Percentiles rank a stretch among this genome's conserved stretches.
These are phyloP conservation scores for Papilio polyxenes DNA, from an alignment of 1,140 invertebrate genomes.

Conservation along the genomic window DNA sequence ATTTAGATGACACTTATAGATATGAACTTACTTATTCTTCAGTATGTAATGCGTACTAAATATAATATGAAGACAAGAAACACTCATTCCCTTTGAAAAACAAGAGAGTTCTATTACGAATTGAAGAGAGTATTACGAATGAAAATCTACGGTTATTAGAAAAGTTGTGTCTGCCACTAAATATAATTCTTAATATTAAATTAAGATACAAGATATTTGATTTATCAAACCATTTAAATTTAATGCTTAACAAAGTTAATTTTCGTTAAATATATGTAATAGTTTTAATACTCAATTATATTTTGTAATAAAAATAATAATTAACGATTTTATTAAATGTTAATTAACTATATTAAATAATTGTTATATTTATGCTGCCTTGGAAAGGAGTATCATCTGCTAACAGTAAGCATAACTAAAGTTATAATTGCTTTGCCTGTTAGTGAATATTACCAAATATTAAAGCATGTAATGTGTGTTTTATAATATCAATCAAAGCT, in stretches of 20 bases:
- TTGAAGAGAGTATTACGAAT: neutral
- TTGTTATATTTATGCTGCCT: neutral
- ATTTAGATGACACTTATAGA: neutral
- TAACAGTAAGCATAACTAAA: conserved; percentile 9
- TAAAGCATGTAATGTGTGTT: neutral
- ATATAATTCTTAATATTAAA: no score
- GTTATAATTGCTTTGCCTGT: neutral
- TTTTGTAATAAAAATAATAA: neutral
- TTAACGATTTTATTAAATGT: neutral
- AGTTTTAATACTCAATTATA: neutral
- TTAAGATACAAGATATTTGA: no score
- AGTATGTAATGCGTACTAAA: no score
- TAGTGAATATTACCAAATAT: neutral
- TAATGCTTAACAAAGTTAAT: neutral
- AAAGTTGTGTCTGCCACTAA: neutral
- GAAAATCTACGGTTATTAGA: neutral
- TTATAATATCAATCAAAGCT: neutral
- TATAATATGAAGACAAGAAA: no score
- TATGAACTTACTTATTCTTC: no score
- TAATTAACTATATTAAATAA: neutral
- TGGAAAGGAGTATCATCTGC: conserved; percentile 12
- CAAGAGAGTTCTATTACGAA: neutral
- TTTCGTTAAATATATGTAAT: neutral
- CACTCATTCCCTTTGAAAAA: neutral
- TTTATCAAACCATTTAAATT: neutral